Base-by-base conservation (phyloP, 2,113 vertebrate genomes). In the Vicugna pacos region DNA sequence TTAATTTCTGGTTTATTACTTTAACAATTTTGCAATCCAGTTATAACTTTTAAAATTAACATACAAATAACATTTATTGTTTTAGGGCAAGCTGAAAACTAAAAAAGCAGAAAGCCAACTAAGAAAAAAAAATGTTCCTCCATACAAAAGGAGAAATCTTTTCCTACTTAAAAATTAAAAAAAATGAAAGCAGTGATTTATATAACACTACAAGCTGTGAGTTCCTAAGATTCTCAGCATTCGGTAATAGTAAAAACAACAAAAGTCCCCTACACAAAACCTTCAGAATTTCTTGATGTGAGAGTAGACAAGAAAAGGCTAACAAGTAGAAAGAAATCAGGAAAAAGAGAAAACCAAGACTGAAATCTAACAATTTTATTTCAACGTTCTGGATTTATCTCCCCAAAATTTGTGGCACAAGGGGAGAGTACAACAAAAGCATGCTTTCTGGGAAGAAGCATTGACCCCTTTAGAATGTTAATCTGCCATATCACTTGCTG, bases 401-500 rank as follows among this genome's bases (percentile, higher is more conserved):
- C 98, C 96, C 90, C 94, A 76, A 98, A 97, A 96, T 98, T 96
- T 98, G 97, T 98, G 98, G 97, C 98, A 98, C 97, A 97, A 98
- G 98, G 97, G 98, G 98, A 99, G 98, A 99, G 98, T 99, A 98
- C 98, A 99, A 99, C 99, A 99, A 99, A 99, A 99, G 98, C 97
- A 97, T 98, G 99, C 99, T 99, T 99, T 99, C 99, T 99, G 99
- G 99, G 99, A 98, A 99, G 98, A 99, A 98, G 97, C 98, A 98
- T 91, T 99, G 98, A 98, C 97, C 98, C 98, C 98, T 99, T 99
- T 98, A 99, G 99, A 99, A 99, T 99, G 99, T 99, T 99, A 99
- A 99, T 99, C 99, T 98, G 99, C 97, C 98, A 98, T 99, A 99
- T 99, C 99, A 98, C 98, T 99, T 99, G 98, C 98, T 99, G 98